Conservation (phyloP, 2,888 invertebrate species). For the Hypena proboscidalis region DNA sequence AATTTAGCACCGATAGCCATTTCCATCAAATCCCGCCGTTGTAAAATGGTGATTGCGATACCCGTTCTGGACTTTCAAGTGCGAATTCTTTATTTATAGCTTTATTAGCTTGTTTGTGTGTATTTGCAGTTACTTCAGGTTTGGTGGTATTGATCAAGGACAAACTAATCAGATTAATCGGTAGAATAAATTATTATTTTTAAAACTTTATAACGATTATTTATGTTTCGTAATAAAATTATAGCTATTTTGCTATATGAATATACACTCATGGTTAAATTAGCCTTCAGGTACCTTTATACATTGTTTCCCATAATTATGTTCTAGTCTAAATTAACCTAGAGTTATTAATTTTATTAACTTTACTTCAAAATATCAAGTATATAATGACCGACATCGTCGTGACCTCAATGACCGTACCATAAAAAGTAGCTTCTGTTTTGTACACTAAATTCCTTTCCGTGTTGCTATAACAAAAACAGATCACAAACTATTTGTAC, state of each 20-base stretch:
- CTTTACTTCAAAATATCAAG: no score
- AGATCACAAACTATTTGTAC: no score
- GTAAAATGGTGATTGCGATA: constrained; percentile 65
- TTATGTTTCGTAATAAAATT: no score
- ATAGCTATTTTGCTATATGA: no score
- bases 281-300: no score
- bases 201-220: no score
- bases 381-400: neutral
- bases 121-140: neutral
- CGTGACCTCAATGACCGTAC: neutral
- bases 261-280: no score
- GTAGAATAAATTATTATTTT: no score
- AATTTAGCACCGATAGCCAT: constrained; percentile 52
- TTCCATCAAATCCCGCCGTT: constrained; percentile 54
- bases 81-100: constrained; percentile 56
- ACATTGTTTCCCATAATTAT: no score
- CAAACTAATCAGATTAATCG: no score
- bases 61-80: constrained; percentile 67
- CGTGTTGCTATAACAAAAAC: neutral
- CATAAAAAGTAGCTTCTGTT: constrained; percentile 1
- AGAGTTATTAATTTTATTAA: no score
- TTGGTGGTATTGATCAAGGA: constrained; percentile 2
- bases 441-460: neutral
- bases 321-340: no score
- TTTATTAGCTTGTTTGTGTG: constrained; percentile 31